These are phyloP conservation scores for Bibio marci DNA, from an alignment of 2,888 invertebrate species.

Conservation along the genomic window DNA sequence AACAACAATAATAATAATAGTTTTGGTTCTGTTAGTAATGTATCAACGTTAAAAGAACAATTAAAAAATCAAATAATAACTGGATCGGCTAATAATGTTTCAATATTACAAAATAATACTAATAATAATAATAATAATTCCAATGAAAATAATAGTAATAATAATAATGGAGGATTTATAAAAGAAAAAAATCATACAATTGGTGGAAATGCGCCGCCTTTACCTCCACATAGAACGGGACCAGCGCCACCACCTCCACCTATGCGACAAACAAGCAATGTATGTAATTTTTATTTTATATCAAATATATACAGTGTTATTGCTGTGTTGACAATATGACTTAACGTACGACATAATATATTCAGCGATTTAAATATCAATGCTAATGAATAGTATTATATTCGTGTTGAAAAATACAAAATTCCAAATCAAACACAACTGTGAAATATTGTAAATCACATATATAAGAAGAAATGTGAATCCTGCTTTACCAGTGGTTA, in stretches of 20 bases:
- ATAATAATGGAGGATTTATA: neutral
- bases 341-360: no score
- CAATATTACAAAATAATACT: slow-evolving; percentile 9
- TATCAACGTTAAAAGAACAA: slow-evolving; percentile 25
- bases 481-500: no score
- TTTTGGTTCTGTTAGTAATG: slow-evolving; percentile 9
- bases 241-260: slow-evolving; percentile 28
- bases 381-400: no score
- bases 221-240: slow-evolving; percentile 28
- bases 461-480: no score
- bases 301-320: no score
- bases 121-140: neutral
- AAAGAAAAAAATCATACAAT: no score
- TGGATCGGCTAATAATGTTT: slow-evolving; percentile 13
- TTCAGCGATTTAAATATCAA: no score
- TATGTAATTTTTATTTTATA: neutral
- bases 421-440: no score
- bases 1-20: slow-evolving; percentile 11
- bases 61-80: slow-evolving; percentile 18
- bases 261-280: slow-evolving; percentile 19
- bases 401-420: no score
- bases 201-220: slow-evolving; percentile 19
- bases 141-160: neutral
- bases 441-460: no score
- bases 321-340: no score